Percentiles rank a stretch among this genome's conserved stretches.
Conservation (phyloP, 2,113 vertebrate species). For the Globicephala melas region DNA sequence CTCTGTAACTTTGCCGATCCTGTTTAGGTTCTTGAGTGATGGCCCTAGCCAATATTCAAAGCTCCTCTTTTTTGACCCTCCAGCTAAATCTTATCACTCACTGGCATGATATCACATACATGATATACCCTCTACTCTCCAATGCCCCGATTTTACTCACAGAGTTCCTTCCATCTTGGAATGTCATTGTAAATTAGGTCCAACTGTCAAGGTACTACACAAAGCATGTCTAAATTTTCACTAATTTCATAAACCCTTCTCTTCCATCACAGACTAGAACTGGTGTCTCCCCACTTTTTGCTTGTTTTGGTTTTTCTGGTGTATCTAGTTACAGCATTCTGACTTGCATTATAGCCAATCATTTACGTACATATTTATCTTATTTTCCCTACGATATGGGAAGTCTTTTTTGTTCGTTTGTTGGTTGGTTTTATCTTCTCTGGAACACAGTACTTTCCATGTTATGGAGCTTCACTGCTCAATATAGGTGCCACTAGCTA, state of each 20-base stretch:
- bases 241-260: background rate
- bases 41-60: background rate
- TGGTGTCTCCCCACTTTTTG: background rate
- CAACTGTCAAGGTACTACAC: background rate
- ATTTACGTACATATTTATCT: background rate
- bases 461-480: background rate
- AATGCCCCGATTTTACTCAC: background rate
- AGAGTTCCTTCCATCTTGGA: background rate
- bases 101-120: background rate
- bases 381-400: background rate
- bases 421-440: background rate
- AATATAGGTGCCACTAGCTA: background rate
- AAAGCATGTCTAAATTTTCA: background rate
- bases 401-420: background rate
- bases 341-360: background rate
- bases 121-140: background rate
- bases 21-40: background rate
- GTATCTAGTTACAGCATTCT: background rate
- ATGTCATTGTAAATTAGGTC: background rate
- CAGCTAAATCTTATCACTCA: background rate
- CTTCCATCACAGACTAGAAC: background rate
- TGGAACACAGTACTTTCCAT: background rate
- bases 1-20: background rate
- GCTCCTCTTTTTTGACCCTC: background rate
- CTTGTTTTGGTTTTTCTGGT: background rate